phyloP scores from a whole-genome alignment of 2,797 vertebrate genomes.

The Leuciscus waleckii region DNA sequence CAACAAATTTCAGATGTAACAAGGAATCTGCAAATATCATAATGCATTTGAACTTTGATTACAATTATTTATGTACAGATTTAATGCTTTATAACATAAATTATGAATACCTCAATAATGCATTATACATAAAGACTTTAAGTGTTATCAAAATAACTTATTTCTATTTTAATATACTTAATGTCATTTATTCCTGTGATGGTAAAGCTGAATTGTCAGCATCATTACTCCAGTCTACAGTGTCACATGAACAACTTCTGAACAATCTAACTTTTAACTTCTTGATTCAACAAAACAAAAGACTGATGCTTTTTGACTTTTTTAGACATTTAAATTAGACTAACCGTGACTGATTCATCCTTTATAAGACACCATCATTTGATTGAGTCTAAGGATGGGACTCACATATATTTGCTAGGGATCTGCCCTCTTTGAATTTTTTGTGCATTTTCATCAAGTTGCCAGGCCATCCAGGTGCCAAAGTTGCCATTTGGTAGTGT shows the following conservation, averaged over 20 bases:
- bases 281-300: no score
- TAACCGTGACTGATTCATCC: not conserved
- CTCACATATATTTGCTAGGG: constrained; percentile 97
- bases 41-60: no score
- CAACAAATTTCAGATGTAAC: no score
- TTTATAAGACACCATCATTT: not conserved
- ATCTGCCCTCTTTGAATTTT: constrained; percentile 95
- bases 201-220: not conserved
- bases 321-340: not conserved
- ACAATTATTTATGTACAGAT: no score
- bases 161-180: no score
- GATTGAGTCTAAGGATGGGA: constrained; percentile 30
- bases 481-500: constrained; percentile 94
- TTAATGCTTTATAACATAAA: no score
- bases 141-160: no score
- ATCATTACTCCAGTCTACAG: not conserved
- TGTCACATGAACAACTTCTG: not conserved
- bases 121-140: no score
- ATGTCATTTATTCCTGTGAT: no score
- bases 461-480: constrained; percentile 98
- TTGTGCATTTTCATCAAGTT: constrained; percentile 95
- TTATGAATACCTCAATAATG: no score
- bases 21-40: no score
- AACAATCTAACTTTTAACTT: no score
- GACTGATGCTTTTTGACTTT: not conserved